Base-by-base conservation (phyloP, 2,888 invertebrate genomes). In the Panzeria rudis region DNA sequence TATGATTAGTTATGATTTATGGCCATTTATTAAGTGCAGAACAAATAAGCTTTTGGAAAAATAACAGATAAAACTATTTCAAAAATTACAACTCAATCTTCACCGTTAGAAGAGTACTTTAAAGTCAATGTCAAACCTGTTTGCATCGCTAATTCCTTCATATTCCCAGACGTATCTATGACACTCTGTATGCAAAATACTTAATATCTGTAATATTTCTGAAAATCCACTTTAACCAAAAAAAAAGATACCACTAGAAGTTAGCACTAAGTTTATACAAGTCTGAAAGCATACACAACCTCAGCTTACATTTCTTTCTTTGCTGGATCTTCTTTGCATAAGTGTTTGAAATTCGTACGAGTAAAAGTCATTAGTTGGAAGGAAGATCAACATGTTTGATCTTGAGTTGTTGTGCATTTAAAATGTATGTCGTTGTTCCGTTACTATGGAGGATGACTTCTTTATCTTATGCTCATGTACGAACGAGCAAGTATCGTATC, bases 381-480 rank as follows among this genome's bases (percentile, higher is more conserved):
- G 54, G 54, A 69, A 82, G 81, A 82, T 82, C 81, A 82, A 69
- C 62, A 64, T 76, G 52, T 76, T 82, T 82, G 81, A 76, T 82
- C 81, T 82, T 32, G 32, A 29, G 38, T 52, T 50, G 72, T 76
- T 38, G 15, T 15, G 50, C 41, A 41, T 68, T 50, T 29, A 82
- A 78, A 84, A 84, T 84, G 73, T 84, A 78, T 84, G 84, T 73
- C 84, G 81, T 23, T 68, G 72, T 84, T 44, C 84, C 84, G 84
- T 84, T 84, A 84, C 61, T 41, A 75, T 75, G 64, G 71, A 54
- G 35, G 54, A 72, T 35, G 72, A 56, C 54, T 72, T 64, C 47
- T 52, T 56, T 54, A 61, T 38, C 68, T 32, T 15, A 13, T 23
- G 13, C 35, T 66, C 56, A 50, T 15, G 32, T 15, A 29, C 0